Conservation (phyloP, 2,113 vertebrate genomes). For the Sinosuthora webbiana region DNA sequence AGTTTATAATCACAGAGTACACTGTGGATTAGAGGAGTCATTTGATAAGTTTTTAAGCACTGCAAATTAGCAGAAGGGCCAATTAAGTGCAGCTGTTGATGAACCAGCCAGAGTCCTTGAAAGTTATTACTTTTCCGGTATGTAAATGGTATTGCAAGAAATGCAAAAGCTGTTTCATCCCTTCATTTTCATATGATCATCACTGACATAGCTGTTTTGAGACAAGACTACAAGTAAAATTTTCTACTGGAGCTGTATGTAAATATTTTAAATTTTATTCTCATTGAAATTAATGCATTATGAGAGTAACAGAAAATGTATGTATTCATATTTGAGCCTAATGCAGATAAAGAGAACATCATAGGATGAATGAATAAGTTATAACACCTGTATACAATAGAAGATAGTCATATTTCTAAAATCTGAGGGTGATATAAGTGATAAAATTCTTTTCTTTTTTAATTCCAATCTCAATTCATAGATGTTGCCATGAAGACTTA, state of each 20-base stretch:
- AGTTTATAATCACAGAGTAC: slow-evolving; percentile 22
- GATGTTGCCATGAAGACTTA: neutral
- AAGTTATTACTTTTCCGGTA: neutral
- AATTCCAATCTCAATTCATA: neutral
- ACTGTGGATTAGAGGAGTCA: neutral
- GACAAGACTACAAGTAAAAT: neutral
- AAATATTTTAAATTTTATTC: neutral
- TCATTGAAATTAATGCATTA: neutral
- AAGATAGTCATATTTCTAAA: neutral
- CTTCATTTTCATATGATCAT: neutral
- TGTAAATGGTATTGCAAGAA: neutral
- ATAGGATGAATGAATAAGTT: neutral
- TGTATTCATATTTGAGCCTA: neutral
- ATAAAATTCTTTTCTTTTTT: neutral
- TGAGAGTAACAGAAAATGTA: neutral
- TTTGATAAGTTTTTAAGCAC: slow-evolving; percentile 32
- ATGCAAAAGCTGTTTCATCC: neutral
- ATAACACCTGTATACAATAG: neutral
- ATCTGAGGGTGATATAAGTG: neutral
- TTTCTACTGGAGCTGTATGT: neutral
- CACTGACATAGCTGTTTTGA: neutral
- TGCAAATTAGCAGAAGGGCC: slow-evolving; percentile 14
- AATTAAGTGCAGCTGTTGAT: slow-evolving; percentile 37
- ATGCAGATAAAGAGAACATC: neutral
- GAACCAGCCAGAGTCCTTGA: neutral